Conservation (phyloP, 2,113 vertebrate genomes). For the Saguinus midas region DNA sequence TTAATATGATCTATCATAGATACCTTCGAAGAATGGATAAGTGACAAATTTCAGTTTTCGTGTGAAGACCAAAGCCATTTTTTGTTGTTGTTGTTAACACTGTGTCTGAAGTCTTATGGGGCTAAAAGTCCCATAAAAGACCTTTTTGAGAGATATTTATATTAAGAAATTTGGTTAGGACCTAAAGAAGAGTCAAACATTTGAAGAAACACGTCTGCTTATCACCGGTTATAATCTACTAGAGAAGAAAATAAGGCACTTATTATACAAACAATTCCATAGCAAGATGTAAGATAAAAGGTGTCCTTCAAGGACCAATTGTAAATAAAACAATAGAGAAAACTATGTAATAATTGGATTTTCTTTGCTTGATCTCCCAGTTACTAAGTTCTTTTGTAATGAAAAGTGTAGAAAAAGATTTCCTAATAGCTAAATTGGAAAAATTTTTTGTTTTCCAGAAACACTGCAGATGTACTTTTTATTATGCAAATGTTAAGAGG, state of each 20-base stretch:
- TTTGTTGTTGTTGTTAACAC: neutral
- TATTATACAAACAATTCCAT: conserved; percentile 39
- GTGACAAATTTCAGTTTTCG: neutral
- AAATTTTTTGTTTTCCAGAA: conserved; percentile 30
- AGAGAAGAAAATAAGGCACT: neutral
- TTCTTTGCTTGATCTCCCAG: neutral
- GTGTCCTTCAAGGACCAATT: conserved; percentile 8
- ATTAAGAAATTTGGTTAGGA: conserved; percentile 23
- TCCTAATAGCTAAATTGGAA: conserved; percentile 27
- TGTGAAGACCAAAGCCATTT: neutral
- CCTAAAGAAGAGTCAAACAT: conserved; percentile 5
- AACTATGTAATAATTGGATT: neutral
- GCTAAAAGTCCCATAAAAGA: neutral
- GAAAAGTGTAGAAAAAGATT: conserved; percentile 42
- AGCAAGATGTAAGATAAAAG: neutral
- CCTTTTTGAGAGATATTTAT: neutral
- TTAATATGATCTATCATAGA: neutral
- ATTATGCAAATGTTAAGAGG: conserved; percentile 60
- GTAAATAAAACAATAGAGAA: neutral
- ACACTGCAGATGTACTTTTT: conserved; percentile 34
- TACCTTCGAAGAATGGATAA: neutral
- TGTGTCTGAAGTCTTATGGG: neutral
- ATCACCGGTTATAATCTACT: neutral
- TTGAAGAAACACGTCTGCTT: neutral
- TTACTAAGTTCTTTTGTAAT: conserved; percentile 10